phyloP scores from a whole-genome alignment of 2,113 vertebrate genomes.

The Phylloscopus trochilus region DNA sequence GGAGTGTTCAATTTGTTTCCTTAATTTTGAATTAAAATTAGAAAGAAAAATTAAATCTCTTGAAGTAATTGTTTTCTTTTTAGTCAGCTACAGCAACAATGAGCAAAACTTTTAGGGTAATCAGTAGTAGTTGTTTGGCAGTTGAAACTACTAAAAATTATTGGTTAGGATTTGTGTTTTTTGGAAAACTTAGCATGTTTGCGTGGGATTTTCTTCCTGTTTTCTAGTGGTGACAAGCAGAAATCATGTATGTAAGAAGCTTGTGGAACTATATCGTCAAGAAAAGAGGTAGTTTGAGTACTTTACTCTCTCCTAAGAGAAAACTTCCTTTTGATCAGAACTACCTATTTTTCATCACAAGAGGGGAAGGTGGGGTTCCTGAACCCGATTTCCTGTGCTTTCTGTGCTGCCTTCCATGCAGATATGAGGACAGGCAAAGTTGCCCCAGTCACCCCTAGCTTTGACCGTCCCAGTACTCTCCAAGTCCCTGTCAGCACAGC shows the following conservation, averaged over 20 bases:
- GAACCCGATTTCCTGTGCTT: background rate
- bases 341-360: background rate
- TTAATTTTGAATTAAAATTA: background rate
- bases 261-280: conserved; percentile 81
- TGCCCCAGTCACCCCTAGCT: background rate
- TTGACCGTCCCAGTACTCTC: background rate
- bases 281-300: conserved; percentile 80
- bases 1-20: background rate
- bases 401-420: rapidly evolving
- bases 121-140: background rate
- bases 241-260: conserved; percentile 88
- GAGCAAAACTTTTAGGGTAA: background rate
- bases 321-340: background rate
- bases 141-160: background rate
- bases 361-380: background rate
- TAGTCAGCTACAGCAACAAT: background rate
- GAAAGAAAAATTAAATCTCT: background rate
- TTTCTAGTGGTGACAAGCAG: conserved; percentile 81
- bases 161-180: background rate
- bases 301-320: background rate
- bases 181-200: background rate
- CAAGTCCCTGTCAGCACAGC: no score
- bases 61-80: background rate
- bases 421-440: background rate
- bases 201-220: background rate